Percentiles rank a stretch among this genome's conserved stretches.
Conservation (phyloP, 2,113 vertebrate genomes). For the Periophthalmodon schlosseri region DNA sequence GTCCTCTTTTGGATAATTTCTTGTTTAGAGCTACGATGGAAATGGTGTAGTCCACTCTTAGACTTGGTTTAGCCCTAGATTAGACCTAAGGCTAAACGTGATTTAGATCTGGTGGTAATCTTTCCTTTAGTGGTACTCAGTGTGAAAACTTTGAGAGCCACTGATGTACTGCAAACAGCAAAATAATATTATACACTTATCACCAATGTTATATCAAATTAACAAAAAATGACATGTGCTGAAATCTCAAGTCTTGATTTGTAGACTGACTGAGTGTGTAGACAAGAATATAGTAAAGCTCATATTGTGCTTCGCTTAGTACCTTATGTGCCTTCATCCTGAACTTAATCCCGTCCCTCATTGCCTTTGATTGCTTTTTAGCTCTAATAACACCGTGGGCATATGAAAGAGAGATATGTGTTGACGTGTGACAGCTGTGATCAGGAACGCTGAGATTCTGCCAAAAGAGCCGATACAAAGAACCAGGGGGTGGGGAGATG, state of each 20-base stretch:
- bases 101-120: too few species aligned
- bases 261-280: not conserved
- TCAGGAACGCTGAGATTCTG: slow-evolving; percentile 50
- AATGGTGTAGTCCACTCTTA: too few species aligned
- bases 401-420: slow-evolving; percentile 50
- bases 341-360: slow-evolving; percentile 56
- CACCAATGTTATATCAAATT: not conserved
- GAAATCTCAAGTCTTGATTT: not conserved
- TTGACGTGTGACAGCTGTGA: slow-evolving; percentile 67
- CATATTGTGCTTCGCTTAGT: slow-evolving; percentile 35
- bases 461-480: slow-evolving; percentile 47
- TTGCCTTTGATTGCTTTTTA: slow-evolving; percentile 64
- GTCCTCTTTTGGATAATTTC: too few species aligned
- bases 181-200: too few species aligned
- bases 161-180: too few species aligned
- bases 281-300: slow-evolving; percentile 13
- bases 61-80: too few species aligned
- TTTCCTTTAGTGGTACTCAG: too few species aligned
- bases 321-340: slow-evolving; percentile 51
- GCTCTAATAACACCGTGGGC: slow-evolving; percentile 37
- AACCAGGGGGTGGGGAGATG: slow-evolving; percentile 23
- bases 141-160: too few species aligned
- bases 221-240: not conserved
- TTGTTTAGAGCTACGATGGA: too few species aligned
- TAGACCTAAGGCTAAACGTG: too few species aligned